Base-by-base conservation (phyloP, 2,888 invertebrate species). In the Eupithecia inturbata region DNA sequence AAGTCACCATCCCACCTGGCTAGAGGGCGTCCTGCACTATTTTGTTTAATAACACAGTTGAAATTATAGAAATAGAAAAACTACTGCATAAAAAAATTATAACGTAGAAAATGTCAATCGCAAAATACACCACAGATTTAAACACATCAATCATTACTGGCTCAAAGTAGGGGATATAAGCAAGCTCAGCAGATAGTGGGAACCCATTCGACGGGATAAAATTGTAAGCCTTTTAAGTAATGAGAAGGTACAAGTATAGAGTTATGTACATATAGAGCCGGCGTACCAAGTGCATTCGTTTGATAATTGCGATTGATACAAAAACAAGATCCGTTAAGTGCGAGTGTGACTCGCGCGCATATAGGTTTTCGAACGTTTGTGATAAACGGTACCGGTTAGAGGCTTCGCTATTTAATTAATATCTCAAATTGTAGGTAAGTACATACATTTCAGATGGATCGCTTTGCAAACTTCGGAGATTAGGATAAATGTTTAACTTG, bases 211-310 rank as follows among this genome's bases (percentile, higher is more conserved):
- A 76, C 71, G 78, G 90, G 92, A 92, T 93, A 92, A 92, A 92
- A 92, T 88, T 91, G 89, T 93, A 92, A 93, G 91, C 92, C 93
- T 92, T 93, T 93, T 93, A 94, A 93, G 94, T 94, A 94, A 94
- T 93, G 91, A 93, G 87, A 84, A 88, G 85, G 86, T 89, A 88
- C 84, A 85, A 75, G 60, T 45, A 80, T 80, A 92, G 92, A 89
- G 67, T 67, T 82, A 81, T 45, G 72, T 85, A 85, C 14, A 63
- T 75, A 64, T 79, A 82, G 83, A 86, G 36, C 68, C 41, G 71
- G 19, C 66, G 19, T 49, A 49, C 6, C 19, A 28, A 26, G 1
- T 0, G 64, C 16, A 66, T 39, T 26, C 16, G 36, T 66, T 22
- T 22, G 12, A 36, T 64, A 0, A 28, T 60, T 28, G 16, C 14